Conservation (phyloP, 2,113 vertebrate species). For the Myotis yumanensis region DNA sequence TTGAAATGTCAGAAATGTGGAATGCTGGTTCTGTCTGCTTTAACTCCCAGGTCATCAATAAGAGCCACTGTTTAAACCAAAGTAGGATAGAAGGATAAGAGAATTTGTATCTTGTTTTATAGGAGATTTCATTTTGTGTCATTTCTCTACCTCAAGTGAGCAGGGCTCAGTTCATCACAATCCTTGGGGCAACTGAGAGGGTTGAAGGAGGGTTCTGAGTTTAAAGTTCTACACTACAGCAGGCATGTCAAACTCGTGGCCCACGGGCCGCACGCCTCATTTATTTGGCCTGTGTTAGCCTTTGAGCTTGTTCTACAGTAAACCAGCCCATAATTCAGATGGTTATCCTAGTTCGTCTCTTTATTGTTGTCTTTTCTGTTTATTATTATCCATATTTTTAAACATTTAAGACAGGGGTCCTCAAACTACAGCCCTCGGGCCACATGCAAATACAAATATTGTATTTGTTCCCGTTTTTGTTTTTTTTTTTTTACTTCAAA, state of each 20-base stretch:
- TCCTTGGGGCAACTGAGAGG: background rate
- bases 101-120: background rate
- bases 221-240: background rate
- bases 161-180: background rate
- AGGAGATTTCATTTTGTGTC: background rate
- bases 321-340: background rate
- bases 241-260: too few species aligned
- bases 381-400: background rate
- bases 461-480: too few species aligned
- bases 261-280: too few species aligned
- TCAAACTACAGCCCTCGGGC: too few species aligned
- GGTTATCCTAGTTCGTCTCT: background rate
- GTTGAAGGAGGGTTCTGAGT: background rate
- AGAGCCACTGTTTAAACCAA: background rate
- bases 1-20: background rate
- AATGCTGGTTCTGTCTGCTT: background rate
- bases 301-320: background rate
- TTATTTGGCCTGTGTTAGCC: too few species aligned
- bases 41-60: background rate
- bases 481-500: too few species aligned
- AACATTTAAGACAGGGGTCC: background rate
- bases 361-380: background rate
- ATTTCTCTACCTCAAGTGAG: background rate
- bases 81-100: background rate
- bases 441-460: too few species aligned